A percentile compares a stretch with the other conserved stretches of the same genome.
These are phyloP conservation scores for Cheirogaleus medius DNA, from an alignment of 2,113 vertebrate genomes.

Conservation along the genomic window DNA sequence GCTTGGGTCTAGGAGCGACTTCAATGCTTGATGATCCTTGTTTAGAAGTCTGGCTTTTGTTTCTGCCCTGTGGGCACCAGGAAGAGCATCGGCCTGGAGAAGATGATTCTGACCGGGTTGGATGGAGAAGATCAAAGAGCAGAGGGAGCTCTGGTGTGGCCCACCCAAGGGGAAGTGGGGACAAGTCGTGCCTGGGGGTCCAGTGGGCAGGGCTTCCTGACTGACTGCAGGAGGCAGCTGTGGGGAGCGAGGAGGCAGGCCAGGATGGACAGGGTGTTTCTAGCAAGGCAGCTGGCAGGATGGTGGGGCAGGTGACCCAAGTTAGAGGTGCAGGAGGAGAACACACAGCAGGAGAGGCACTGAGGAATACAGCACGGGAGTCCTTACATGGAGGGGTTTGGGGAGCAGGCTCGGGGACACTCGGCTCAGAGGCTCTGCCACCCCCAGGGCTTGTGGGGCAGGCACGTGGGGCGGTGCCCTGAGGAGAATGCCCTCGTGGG, in stretches of 20 bases:
- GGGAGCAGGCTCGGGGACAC: accelerated
- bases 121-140: not conserved
- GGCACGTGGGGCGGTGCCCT: not conserved
- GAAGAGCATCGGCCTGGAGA: not conserved
- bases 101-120: not conserved
- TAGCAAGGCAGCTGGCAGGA: not conserved
- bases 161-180: not conserved
- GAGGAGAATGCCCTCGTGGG: slow-evolving; percentile 20
- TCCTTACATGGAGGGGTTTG: accelerated
- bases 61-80: not conserved
- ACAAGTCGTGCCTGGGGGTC: not conserved
- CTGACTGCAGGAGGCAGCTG: not conserved
- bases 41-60: not conserved
- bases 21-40: not conserved
- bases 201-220: not conserved
- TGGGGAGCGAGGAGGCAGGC: not conserved
- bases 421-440: not conserved
- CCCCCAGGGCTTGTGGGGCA: not conserved
- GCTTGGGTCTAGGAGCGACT: not conserved
- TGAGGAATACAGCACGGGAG: not conserved
- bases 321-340: not conserved
- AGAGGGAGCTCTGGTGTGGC: not conserved
- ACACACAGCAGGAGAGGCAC: accelerated
- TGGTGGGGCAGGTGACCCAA: accelerated
- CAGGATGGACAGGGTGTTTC: not conserved